Evolutionary conservation across 2,113 vertebrate genomes (phyloP), one percentile per base, ranked within the genome.

Genomic region (Dasyornis broadbenti): DNA sequence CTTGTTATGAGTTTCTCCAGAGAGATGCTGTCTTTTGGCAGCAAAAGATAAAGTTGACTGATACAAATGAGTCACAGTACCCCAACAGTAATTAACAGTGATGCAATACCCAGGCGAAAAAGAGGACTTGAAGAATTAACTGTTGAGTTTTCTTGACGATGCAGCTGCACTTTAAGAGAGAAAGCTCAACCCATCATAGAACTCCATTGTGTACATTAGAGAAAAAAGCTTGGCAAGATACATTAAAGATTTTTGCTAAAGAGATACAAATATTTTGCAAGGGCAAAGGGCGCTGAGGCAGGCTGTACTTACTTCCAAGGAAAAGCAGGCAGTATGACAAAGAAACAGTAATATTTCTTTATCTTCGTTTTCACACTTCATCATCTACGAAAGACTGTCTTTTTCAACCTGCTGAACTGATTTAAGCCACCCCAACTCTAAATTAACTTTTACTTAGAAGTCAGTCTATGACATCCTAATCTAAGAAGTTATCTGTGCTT

Each of bases 1-100:
- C 95, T 97, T 94, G 92, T 94, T 96, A 96, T 96, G 98, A 98
- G 97, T 96, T 97, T 98, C 97, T 98, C 97, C 98, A 98, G 98
- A 98, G 97, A 97, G 95, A 97, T 87, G 92, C 92, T 94, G 92
- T 97, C 97, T 97, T 96, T 94, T 97, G 97, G 96, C 97, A 97
- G 96, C 94, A 92, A 94, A 97, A 98, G 98, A 98, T 98, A 98
- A 98, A 97, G 96, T 2, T 84, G 93, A 96, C 97, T 96, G 96
- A 97, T 97, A 97, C 92, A 97, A 96, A 97, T 97, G 97, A 98
- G 97, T 96, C 98, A 97, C 96, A 92, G 76, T 92, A 94, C 94
- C 97, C 86, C 94, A 88, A 61, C 95, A 97, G 96, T 97, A 97
- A 97, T 97, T 98, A 97, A 97, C 93, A 86, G 95, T 97, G 97